Evolutionary conservation across 37 sponge, comb jelly and placozoan genomes (phyloP), one percentile per base, ranked within the genome.

Genomic region (Amphimedon queenslandica): DNA sequence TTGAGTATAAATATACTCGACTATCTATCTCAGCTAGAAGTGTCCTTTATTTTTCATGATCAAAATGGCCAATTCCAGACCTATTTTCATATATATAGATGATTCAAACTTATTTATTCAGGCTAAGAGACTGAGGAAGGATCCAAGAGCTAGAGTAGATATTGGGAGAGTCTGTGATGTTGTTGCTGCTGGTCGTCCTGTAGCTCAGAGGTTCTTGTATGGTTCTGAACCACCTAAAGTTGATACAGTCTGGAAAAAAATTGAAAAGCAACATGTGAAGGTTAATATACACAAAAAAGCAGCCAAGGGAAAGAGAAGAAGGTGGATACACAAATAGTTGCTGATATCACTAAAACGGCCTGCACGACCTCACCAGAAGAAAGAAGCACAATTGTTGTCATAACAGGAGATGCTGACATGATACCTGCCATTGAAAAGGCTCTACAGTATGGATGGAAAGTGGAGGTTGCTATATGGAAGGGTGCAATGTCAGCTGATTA

Each of bases 91-190:
- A 10, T 63, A 20, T 63, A 63, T 23, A 8, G n/a, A 63, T n/a
- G 11, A n/a, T 63, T 10, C 31, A 20, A 27, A 23, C 64, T 63
- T 23, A 20, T 18, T 31, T n/a, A n/a, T n/a, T n/a, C n/a, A n/a
- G n/a, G n/a, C n/a, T n/a, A n/a, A n/a, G n/a, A n/a, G n/a, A 80
- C 66, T 43, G 71, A 63, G 3, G 73, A 73, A 55, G 82, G 73
- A 61, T n/a, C n/a, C n/a, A n/a, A n/a, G n/a, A n/a, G n/a, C n/a
- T n/a, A n/a, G n/a, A n/a, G n/a, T n/a, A n/a, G n/a, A n/a, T n/a
- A n/a, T n/a, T n/a, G n/a, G n/a, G n/a, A n/a, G n/a, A n/a, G n/a
- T n/a, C n/a, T n/a, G n/a, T n/a, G n/a, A n/a, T n/a, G n/a, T n/a
- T n/a, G n/a, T n/a, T n/a, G n/a, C n/a, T n/a, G n/a, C n/a, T n/a